Evolutionary conservation across 1,140 invertebrate species (phyloP).

Genomic region (Stegodyphus mimosarum): DNA sequence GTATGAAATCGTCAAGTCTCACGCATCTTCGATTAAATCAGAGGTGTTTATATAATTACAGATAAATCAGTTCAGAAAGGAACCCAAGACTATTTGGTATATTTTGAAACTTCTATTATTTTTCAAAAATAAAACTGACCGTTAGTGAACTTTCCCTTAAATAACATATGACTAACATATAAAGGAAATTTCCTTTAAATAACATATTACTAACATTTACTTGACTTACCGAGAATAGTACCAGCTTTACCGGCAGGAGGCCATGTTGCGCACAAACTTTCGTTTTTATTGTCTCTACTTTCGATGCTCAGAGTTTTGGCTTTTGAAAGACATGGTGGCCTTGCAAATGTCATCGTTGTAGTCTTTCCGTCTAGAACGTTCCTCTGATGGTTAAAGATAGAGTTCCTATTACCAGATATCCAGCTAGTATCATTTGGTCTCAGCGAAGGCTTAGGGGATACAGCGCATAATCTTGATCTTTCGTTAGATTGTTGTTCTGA

Average conservation of each 20-base stretch:
- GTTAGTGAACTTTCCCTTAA: no score
- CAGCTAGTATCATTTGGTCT: constrained; percentile 18
- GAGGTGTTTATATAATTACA: no score
- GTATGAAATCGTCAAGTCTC: no score
- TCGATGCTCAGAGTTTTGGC: constrained; percentile 58
- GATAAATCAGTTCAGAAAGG: no score
- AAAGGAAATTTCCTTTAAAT: no score
- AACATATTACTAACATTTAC: background rate
- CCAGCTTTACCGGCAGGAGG: constrained; percentile 41
- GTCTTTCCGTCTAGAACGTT: constrained; percentile 3
- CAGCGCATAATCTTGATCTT: background rate
- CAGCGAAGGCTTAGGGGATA: constrained; percentile 32
- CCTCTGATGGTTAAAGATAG: constrained; percentile 18
- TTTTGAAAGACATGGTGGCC: constrained; percentile 38
- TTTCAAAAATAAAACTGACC: no score
- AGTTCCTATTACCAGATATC: background rate
- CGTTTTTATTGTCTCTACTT: constrained; percentile 28
- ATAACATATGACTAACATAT: no score
- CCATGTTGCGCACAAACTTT: constrained; percentile 58
- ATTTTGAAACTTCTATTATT: no score
- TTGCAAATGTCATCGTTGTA: background rate
- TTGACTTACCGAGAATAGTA: constrained; percentile 35
- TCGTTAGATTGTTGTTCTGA: background rate
- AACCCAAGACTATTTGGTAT: no score
- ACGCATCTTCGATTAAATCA: no score